phyloP scores from a whole-genome alignment of 2,113 vertebrate species.

The Sceloporus undulatus region DNA sequence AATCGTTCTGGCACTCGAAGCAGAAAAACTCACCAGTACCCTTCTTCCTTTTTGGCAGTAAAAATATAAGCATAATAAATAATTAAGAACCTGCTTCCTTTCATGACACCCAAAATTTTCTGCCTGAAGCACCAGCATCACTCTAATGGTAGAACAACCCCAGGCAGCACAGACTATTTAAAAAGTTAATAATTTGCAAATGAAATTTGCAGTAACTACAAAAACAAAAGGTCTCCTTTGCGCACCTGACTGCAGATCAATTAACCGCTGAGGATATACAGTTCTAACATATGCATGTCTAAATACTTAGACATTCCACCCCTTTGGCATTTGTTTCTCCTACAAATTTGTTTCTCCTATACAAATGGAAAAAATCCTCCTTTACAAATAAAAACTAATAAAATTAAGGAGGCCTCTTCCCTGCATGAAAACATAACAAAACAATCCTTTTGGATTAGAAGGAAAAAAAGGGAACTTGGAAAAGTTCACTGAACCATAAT shows the following conservation, averaged over 20 bases:
- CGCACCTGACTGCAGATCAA: not conserved
- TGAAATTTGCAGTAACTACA: not conserved
- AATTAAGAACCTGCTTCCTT: not conserved
- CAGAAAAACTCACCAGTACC: not conserved
- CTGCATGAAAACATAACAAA: not conserved
- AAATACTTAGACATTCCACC: not conserved
- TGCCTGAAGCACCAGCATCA: not conserved
- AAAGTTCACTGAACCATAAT: no score
- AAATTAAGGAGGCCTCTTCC: not conserved
- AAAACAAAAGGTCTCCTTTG: not conserved
- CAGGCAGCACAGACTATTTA: not conserved
- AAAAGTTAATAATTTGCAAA: not conserved
- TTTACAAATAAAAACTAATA: conserved; percentile 1
- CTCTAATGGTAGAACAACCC: not conserved
- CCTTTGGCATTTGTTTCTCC: not conserved
- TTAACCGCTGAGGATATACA: not conserved
- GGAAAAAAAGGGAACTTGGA: no score
- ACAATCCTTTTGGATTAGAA: not conserved
- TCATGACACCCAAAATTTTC: not conserved
- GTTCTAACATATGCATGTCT: not conserved
- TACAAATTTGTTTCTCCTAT: not conserved
- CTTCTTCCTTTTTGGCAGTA: not conserved
- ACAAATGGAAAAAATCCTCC: no score
- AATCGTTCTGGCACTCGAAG: not conserved
- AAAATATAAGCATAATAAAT: not conserved